Conservation (phyloP, 2,888 invertebrate species). For the Oscheius sp. region DNA sequence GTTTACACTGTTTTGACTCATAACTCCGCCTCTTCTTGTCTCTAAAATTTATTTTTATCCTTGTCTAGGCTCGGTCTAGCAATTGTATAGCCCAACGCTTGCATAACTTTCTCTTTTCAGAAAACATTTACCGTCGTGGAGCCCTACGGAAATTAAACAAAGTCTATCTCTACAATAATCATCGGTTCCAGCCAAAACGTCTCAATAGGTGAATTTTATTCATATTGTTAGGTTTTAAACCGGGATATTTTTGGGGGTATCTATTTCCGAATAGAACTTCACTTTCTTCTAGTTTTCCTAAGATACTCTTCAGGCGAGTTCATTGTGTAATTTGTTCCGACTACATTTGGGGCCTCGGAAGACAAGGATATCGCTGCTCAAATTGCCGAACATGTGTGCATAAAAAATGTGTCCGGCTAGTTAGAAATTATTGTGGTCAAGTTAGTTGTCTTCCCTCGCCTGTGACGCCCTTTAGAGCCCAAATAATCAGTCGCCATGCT, state of each 20-base stretch:
- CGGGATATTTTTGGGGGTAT: no score
- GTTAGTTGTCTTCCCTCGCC: background rate
- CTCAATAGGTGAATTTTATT: slow-evolving; percentile 54
- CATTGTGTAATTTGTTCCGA: slow-evolving; percentile 98
- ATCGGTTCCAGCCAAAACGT: slow-evolving; percentile 85
- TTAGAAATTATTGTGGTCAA: slow-evolving; percentile 84
- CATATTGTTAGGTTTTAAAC: background rate
- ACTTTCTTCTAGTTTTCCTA: slow-evolving; percentile 8
- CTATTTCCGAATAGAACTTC: background rate
- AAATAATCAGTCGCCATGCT: background rate
- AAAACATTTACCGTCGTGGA: slow-evolving; percentile 97
- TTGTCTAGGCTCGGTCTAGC: background rate
- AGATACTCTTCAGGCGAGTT: slow-evolving; percentile 81
- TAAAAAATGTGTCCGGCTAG: slow-evolving; percentile 98
- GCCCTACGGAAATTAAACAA: slow-evolving; percentile 94
- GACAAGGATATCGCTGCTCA: slow-evolving; percentile 89
- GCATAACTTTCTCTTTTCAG: slow-evolving; percentile 77
- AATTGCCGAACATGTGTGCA: slow-evolving; percentile 98
- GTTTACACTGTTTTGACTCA: background rate
- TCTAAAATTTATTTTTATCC: slow-evolving; percentile 9
- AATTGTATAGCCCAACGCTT: background rate
- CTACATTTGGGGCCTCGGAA: slow-evolving; percentile 98
- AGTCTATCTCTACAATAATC: slow-evolving; percentile 96
- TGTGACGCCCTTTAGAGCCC: background rate
- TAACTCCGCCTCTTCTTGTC: background rate